These are phyloP conservation scores for Drosophila imparisetae DNA, from an alignment of 2,888 invertebrate genomes.

Conservation along the genomic window DNA sequence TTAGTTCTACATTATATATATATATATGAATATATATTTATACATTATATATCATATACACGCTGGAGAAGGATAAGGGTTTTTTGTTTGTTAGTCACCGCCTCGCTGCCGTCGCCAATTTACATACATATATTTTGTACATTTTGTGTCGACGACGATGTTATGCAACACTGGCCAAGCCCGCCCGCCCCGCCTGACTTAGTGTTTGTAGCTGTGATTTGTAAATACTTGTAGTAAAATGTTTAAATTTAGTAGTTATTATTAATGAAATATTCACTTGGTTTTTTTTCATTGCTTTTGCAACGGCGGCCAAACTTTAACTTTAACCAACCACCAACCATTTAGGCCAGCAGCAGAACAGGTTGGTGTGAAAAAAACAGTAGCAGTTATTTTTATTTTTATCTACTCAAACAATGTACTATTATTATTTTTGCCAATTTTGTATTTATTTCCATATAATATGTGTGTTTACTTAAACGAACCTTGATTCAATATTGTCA, in stretches of 20 bases:
- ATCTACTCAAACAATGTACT: conserved; percentile 39
- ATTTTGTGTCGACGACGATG: conserved; percentile 32
- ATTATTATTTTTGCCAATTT: conserved; percentile 65
- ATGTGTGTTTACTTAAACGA: conserved; percentile 51
- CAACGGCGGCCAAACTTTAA: conserved; percentile 37
- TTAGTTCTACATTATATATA: conserved; percentile 27
- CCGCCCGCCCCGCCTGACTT: conserved; percentile 40
- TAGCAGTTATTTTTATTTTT: conserved; percentile 28
- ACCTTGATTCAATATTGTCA: conserved; percentile 15
- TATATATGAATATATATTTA: conserved; percentile 6
- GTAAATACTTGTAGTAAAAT: conserved; percentile 74
- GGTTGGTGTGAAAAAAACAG: conserved; percentile 18
- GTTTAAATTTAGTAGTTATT: conserved; percentile 78
- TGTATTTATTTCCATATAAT: conserved; percentile 66
- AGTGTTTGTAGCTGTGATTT: conserved; percentile 78
- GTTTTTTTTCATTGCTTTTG: conserved; percentile 41
- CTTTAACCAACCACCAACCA: conserved; percentile 11
- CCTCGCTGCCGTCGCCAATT: conserved; percentile 28
- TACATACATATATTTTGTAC: not conserved
- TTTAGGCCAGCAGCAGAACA: conserved; percentile 2
- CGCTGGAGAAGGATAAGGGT: conserved; percentile 4
- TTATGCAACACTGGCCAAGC: conserved; percentile 60
- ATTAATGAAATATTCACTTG: conserved; percentile 57
- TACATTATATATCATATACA: conserved; percentile 7
- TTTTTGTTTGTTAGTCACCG: conserved; percentile 25